Base-by-base conservation (phyloP, 2,797 vertebrate genomes). In the Otus scops region DNA sequence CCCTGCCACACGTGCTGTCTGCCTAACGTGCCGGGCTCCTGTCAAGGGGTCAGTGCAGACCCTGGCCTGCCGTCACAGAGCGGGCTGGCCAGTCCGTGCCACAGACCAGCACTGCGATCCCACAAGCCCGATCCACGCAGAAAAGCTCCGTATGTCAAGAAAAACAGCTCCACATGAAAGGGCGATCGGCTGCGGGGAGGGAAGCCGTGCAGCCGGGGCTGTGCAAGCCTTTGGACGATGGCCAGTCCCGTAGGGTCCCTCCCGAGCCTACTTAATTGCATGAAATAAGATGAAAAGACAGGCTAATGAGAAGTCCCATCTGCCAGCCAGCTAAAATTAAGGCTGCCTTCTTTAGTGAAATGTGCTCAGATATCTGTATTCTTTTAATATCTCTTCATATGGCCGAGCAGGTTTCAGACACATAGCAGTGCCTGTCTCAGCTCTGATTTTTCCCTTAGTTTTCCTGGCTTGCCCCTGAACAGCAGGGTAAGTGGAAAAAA, bases 231-330 rank as follows among this genome's bases (percentile, higher is more conserved):
- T 65, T 96, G 95, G 93, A 95, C 51, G 10, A 0, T 0, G 56
- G 92, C 91, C 93, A 96, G 92, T 74, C 91, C 91, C 3, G 1
- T 0, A 38, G 84, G 79, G 91, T 82, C 89, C 89, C 93, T 83
- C 89, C 84, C 6, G 43, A 92, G 80, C 85, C 93, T 88, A 23
- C 93, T 97, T 93, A 97, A 96, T 96, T 83, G 92, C 89, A 45
- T 26, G 89, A 93, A 94, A 95, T 94, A 91, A 93, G 93, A 95
- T 85, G 92, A 95, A 82, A 76, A 92, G 96, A 91, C 95, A 91
- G 92, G 86, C 91, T 97, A 95, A 95, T 96, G 95, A 96, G 95
- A 68, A 91, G 80, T 47, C 91, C 93, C 95, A 96, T 96, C 95
- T 96, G 93, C 91, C 92, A 97, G 86, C 81, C 92, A 85, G 78